A percentile compares a stretch with the other conserved stretches of the same genome.
Conservation (phyloP, 2,888 invertebrate genomes). For the Antheraea assamensis region DNA sequence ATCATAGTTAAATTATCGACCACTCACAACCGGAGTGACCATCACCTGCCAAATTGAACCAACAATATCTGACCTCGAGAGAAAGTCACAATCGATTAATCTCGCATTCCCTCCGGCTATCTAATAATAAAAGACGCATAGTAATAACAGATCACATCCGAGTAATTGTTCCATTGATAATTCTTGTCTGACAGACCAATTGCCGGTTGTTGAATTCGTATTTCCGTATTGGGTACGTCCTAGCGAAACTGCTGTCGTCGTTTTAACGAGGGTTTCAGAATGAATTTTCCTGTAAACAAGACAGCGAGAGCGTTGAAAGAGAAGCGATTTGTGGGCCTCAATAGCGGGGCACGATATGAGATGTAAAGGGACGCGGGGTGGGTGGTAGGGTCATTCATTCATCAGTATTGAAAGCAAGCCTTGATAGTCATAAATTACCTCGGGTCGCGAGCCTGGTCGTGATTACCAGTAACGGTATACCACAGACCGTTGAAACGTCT, state of each 20-base stretch:
- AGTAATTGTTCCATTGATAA: conserved; percentile 68
- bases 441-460: conserved; percentile 45
- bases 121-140: conserved; percentile 57
- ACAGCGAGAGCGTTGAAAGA: conserved; percentile 64
- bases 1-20: conserved; percentile 62
- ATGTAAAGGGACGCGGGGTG: conserved; percentile 56
- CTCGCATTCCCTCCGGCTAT: conserved; percentile 57
- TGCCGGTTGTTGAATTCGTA: conserved; percentile 55
- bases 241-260: conserved; percentile 44
- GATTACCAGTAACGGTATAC: conserved; percentile 35
- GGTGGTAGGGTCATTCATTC: conserved; percentile 65
- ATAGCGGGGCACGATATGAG: conserved; percentile 55
- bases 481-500: conserved; percentile 32
- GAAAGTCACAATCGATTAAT: conserved; percentile 76
- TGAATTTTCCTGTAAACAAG: conserved; percentile 64
- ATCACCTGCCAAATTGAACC: conserved; percentile 42
- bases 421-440: conserved; percentile 70
- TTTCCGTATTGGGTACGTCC: conserved; percentile 38
- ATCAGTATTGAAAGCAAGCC: conserved; percentile 69
- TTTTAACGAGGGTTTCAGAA: conserved; percentile 60
- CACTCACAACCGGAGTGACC: conserved; percentile 48
- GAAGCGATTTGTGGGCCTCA: conserved; percentile 66
- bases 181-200: conserved; percentile 58
- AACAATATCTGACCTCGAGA: conserved; percentile 64
- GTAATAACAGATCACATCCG: conserved; percentile 68